Evolutionary conservation across 2,888 invertebrate species (phyloP).

Genomic region (Metellina segmentata): DNA sequence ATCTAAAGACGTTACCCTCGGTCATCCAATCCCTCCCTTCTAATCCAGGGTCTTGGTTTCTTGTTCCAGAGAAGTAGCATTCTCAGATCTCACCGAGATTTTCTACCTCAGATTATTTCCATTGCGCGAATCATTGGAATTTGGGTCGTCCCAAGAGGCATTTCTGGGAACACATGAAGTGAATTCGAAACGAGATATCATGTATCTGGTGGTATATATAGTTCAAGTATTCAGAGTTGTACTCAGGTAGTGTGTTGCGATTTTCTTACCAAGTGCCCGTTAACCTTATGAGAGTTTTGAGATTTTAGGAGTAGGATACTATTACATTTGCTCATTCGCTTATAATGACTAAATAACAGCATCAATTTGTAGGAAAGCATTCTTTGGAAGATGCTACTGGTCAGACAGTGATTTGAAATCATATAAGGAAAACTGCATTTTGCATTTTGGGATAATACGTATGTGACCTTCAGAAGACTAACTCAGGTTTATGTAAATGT

Average conservation of each 20-base stretch:
- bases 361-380: too few relatives aligned
- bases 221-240: neutral
- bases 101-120: constrained; percentile 38
- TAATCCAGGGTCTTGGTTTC: constrained; percentile 40
- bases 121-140: constrained; percentile 19
- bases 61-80: constrained; percentile 33
- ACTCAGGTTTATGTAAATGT: too few relatives aligned
- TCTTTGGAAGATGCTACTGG: too few relatives aligned
- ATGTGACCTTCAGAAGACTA: too few relatives aligned
- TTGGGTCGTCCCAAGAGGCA: constrained; percentile 13
- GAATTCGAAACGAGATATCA: neutral
- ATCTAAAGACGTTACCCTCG: constrained; percentile 42
- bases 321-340: too few relatives aligned
- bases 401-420: too few relatives aligned
- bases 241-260: neutral
- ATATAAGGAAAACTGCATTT: too few relatives aligned
- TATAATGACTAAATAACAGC: too few relatives aligned
- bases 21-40: constrained; percentile 28
- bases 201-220: neutral
- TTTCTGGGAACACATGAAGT: neutral
- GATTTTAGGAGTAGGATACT: too few relatives aligned
- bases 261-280: neutral
- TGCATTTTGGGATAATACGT: too few relatives aligned
- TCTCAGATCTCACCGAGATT: constrained; percentile 33
- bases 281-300: too few relatives aligned